Evolutionary conservation across 2,797 vertebrate species (phyloP).

Genomic region (Netta rufina): DNA sequence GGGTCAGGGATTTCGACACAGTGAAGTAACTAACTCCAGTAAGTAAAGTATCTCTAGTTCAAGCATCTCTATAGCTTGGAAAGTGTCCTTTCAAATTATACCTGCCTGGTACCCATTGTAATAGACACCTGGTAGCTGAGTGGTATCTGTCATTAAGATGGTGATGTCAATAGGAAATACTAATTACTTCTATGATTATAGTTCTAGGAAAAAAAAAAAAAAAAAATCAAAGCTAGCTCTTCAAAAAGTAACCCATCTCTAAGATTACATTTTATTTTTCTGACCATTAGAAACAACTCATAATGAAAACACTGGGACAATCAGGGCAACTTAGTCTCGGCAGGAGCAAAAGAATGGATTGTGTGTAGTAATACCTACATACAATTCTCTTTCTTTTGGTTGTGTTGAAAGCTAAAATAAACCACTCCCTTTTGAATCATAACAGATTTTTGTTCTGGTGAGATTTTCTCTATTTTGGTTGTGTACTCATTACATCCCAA

Average conservation of each 20-base stretch:
- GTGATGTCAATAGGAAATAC: neutral
- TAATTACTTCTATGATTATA: neutral
- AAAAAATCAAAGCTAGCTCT: neutral
- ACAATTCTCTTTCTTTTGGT: neutral
- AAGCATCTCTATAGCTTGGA: neutral
- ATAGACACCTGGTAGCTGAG: neutral
- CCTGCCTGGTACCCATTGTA: neutral
- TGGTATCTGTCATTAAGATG: fast-evolving
- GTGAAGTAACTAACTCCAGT: neutral
- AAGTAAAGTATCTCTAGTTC: neutral
- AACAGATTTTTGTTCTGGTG: neutral
- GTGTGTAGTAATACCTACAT: neutral
- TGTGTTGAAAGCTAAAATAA: neutral
- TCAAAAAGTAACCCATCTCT: neutral
- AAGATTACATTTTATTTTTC: neutral
- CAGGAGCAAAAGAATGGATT: neutral
- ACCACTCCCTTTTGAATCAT: neutral
- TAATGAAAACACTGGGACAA: neutral
- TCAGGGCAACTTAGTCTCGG: neutral
- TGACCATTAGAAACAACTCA: neutral
- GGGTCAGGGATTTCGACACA: neutral
- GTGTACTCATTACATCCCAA: neutral
- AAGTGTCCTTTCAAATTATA: neutral
- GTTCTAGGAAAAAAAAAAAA: neutral
- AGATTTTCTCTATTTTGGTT: neutral